phyloP scores from a whole-genome alignment of 2,888 invertebrate genomes.

The Pyrochroa serraticornis region DNA sequence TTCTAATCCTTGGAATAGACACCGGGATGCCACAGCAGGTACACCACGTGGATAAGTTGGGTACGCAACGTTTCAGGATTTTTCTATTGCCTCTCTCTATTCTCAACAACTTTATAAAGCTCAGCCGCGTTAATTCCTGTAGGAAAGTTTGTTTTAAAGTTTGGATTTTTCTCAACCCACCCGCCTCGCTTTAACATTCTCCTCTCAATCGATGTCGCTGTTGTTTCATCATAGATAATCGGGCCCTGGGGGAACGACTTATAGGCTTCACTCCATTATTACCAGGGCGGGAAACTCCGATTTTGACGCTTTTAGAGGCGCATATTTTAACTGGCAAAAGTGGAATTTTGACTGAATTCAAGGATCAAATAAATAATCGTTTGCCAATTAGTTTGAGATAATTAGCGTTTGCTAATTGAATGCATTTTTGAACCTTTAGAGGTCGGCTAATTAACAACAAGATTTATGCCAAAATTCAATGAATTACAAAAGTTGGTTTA shows the following conservation, averaged over 20 bases:
- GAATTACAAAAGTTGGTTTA: no score
- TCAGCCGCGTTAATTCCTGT: slow-evolving; percentile 1
- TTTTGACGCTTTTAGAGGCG: neutral
- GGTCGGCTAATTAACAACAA: no score
- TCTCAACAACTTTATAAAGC: neutral
- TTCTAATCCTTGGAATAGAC: slow-evolving; percentile 9
- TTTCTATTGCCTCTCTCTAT: neutral
- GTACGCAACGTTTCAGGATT: slow-evolving; percentile 5
- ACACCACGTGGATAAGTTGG: slow-evolving; percentile 15
- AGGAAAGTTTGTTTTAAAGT: slow-evolving; percentile 1
- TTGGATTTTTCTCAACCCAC: slow-evolving; percentile 1
- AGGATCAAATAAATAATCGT: no score
- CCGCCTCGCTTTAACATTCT: neutral
- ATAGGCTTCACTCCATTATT: slow-evolving; percentile 8
- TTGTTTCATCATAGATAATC: slow-evolving; percentile 21
- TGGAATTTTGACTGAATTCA: neutral
- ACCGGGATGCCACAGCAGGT: slow-evolving; percentile 7
- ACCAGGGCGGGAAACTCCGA: neutral
- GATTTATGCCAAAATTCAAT: no score
- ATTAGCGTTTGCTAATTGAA: no score
- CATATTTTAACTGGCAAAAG: neutral
- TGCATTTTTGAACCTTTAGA: no score
- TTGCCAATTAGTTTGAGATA: no score
- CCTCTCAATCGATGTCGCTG: slow-evolving; percentile 13
- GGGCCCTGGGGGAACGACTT: slow-evolving; percentile 9